Evolutionary conservation across 2,888 invertebrate species (phyloP).

Genomic region (Anthrax anthrax): DNA sequence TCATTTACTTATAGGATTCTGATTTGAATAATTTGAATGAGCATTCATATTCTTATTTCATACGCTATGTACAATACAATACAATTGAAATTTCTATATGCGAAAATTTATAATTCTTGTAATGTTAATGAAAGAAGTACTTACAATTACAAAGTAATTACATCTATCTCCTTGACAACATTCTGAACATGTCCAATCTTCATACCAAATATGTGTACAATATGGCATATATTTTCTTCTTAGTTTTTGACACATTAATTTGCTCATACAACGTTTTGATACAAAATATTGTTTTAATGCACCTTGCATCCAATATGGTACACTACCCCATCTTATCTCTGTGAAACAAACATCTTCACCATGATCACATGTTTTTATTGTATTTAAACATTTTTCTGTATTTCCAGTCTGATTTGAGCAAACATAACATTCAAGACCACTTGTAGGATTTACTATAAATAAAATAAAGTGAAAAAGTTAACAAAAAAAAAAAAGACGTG

Average conservation of each 20-base stretch:
- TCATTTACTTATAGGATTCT: too few species aligned
- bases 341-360: slow-evolving; percentile 68
- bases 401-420: slow-evolving; percentile 88
- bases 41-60: too few species aligned
- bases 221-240: slow-evolving; percentile 56
- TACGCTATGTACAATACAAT: too few species aligned
- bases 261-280: slow-evolving; percentile 77
- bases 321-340: slow-evolving; percentile 79
- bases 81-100: too few species aligned
- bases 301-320: slow-evolving; percentile 90
- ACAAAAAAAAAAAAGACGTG: too few species aligned
- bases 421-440: slow-evolving; percentile 77
- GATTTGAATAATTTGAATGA: too few species aligned
- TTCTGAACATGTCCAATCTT: slow-evolving; percentile 92
- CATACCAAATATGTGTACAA: slow-evolving; percentile 87
- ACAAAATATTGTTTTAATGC: slow-evolving; percentile 87
- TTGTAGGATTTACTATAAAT: neutral
- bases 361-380: slow-evolving; percentile 79
- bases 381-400: slow-evolving; percentile 79
- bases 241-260: slow-evolving; percentile 58
- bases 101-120: too few species aligned
- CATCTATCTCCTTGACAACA: slow-evolving; percentile 93
- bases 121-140: too few species aligned
- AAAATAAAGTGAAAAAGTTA: neutral
- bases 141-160: slow-evolving; percentile 89